Conservation (phyloP, 1,140 invertebrate species). For the Drosophila aff. region DNA sequence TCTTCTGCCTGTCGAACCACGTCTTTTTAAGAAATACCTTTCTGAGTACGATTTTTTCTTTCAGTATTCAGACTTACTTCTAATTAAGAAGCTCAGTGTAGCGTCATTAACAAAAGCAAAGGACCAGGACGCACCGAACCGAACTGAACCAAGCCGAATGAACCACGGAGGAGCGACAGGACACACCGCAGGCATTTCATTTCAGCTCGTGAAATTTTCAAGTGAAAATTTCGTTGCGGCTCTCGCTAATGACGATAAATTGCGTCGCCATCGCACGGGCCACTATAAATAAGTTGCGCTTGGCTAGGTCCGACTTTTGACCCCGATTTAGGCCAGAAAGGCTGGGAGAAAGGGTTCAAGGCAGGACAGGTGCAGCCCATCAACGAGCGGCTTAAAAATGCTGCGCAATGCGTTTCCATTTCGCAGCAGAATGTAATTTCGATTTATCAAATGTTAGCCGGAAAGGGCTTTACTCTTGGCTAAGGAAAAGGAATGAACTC, state of each 20-base stretch:
- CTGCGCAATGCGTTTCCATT: slow-evolving; percentile 42
- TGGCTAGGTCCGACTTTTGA: slow-evolving; percentile 37
- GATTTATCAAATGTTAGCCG: slow-evolving; percentile 41
- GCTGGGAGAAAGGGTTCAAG: background rate
- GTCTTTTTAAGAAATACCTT: too few relatives aligned
- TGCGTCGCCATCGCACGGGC: slow-evolving; percentile 54
- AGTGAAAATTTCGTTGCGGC: slow-evolving; percentile 73
- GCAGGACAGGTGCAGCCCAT: slow-evolving; percentile 30
- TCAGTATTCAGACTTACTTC: too few relatives aligned
- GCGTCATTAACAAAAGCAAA: slow-evolving; percentile 68
- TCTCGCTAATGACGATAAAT: slow-evolving; percentile 78
- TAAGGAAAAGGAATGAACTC: background rate
- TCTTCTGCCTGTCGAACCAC: too few relatives aligned
- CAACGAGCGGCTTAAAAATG: slow-evolving; percentile 47
- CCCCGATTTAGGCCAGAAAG: slow-evolving; percentile 34
- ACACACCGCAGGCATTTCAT: slow-evolving; percentile 73
- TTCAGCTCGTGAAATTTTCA: slow-evolving; percentile 75
- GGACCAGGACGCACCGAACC: slow-evolving; percentile 22
- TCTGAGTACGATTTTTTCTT: background rate
- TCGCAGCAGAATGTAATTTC: slow-evolving; percentile 31
- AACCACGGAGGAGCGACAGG: slow-evolving; percentile 36
- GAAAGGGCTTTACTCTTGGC: slow-evolving; percentile 4
- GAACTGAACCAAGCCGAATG: slow-evolving; percentile 7
- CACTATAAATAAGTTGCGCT: slow-evolving; percentile 79
- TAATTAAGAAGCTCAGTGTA: slow-evolving; percentile 9